Evolutionary conservation across 2,888 invertebrate genomes (phyloP), one percentile per base, ranked within the genome.

Genomic region (Epinotia ramella): DNA sequence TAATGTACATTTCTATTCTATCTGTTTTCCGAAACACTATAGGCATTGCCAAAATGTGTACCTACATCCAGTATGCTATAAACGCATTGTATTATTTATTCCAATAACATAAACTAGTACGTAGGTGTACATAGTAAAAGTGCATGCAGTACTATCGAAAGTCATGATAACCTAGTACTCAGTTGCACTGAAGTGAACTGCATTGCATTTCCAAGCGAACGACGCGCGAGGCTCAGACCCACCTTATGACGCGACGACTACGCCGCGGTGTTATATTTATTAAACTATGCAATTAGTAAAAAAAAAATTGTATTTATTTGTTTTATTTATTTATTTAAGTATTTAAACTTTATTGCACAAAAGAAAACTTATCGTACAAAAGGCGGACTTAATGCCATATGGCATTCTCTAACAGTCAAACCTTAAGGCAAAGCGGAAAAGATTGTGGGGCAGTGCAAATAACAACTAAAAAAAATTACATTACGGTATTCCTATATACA

Each of bases 91-190:
- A 46, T 46, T 46, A 46, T 46, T 40, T 40, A 46, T 12, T 44
- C 12, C 12, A 44, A 44, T 12, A 12, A 44, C 4, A 13, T 49
- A 5, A 16, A 53, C n/a, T 40, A 40, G 40, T 40, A 53, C 7
- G n/a, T 53, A 62, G 28, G n/a, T 20, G 53, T 56, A 12, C 11
- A 72, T 57, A 76, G 67, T 62, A 84, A 83, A 84, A 86, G 84
- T 88, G 88, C 87, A 88, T 82, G 81, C 75, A 79, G 73, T 86
- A 67, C 84, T 86, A 86, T 83, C 84, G 68, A 78, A 68, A 76
- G 77, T 84, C 81, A 83, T 93, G 89, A 76, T 80, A 78, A 83
- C 91, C 91, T 93, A 86, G 92, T 93, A 91, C 79, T 81, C 78
- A 78, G 85, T 85, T 92, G 92, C 92, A 91, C 87, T 84, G 79